Evolutionary conservation across 2,113 vertebrate species (phyloP).

Genomic region (Ophthalmolycus amberensis): DNA sequence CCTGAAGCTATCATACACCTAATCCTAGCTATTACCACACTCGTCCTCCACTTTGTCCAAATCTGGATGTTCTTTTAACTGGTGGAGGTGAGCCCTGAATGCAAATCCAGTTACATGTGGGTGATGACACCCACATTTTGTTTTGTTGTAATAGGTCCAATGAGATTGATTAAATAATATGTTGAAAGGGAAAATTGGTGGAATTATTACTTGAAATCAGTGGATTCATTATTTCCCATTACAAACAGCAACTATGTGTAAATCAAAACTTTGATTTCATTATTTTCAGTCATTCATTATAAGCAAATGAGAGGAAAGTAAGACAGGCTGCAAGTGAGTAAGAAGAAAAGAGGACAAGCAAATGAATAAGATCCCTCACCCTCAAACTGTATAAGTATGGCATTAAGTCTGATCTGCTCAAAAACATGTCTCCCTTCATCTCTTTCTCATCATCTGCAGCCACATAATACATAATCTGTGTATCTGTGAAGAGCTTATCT

Average conservation of each 20-base stretch:
- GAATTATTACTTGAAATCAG: background rate
- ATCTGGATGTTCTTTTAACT: background rate
- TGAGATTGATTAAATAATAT: background rate
- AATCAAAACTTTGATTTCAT: background rate
- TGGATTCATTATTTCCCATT: background rate
- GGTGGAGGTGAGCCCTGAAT: background rate
- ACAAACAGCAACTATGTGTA: background rate
- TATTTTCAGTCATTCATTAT: background rate
- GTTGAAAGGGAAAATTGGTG: background rate
- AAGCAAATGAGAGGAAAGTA: background rate
- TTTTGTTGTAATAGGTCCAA: background rate
- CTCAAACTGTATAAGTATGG: background rate
- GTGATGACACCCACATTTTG: background rate
- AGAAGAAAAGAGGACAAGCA: background rate
- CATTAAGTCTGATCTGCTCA: background rate
- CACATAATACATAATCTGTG: slow-evolving; percentile 10
- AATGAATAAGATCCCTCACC: background rate
- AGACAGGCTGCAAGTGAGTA: background rate
- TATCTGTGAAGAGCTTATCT: slow-evolving; percentile 5
- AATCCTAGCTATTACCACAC: background rate
- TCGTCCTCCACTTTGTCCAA: background rate
- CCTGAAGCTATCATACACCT: background rate
- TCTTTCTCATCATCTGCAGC: background rate
- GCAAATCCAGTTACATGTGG: background rate
- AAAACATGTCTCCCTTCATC: background rate